Conservation (phyloP, 2,113 vertebrate genomes). For the Muntiacus reevesi region DNA sequence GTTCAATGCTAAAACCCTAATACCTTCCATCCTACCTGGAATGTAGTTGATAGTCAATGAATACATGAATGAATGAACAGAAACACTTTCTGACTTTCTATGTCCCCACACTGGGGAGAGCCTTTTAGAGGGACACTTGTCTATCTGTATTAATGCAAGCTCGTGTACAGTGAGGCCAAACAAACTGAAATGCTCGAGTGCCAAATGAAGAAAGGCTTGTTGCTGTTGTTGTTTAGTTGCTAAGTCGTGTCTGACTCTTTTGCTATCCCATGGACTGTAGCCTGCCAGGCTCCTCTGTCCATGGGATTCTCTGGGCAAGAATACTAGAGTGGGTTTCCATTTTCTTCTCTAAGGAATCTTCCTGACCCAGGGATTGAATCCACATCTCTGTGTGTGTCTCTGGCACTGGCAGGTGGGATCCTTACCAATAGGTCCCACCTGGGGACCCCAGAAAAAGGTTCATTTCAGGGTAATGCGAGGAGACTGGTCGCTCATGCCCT, state of each 20-base stretch:
- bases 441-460: neutral
- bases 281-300: neutral
- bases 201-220: neutral
- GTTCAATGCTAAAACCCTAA: neutral
- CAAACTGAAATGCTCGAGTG: neutral
- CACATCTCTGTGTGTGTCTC: neutral
- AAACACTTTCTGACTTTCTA: neutral
- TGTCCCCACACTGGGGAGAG: neutral
- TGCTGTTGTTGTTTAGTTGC: neutral
- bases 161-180: neutral
- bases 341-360: neutral
- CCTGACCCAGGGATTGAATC: neutral
- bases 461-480: neutral
- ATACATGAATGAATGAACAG: neutral
- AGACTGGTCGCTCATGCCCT: neutral
- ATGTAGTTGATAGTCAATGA: neutral
- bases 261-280: neutral
- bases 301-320: neutral
- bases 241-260: neutral
- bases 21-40: neutral
- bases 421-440: neutral
- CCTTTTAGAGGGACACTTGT: neutral
- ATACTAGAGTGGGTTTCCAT: neutral
- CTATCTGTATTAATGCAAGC: neutral
- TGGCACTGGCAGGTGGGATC: neutral